Evolutionary conservation across 2,888 invertebrate species (phyloP), one percentile per base, ranked within the genome.

Genomic region (Beris chalybata): DNA sequence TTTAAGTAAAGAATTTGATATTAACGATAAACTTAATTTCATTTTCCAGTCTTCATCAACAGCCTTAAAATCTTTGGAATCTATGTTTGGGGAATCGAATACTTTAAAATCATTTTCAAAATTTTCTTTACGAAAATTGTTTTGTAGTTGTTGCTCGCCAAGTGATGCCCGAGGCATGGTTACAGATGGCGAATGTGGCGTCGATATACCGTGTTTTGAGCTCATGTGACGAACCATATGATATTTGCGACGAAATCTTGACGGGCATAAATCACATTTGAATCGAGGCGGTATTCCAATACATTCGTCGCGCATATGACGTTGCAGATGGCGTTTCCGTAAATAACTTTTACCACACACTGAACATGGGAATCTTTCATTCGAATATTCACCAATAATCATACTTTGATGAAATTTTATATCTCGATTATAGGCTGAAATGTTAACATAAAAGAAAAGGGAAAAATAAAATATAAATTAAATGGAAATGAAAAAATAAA

Each of bases 271-370:
- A 47, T 79, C 77, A 72, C 85, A 85, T 69, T 81, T 80, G 74
- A 83, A 85, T 31, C 82, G 79, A 43, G 85, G 85, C 70, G 80
- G 79, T 68, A 82, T 82, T 67, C 81, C 82, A 65, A 83, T 79
- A 71, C 84, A 84, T 73, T 84, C 84, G 71, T 82, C 83, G 54
- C 82, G 82, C 72, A 83, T 79, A 71, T 86, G 86, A 7, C 86
- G 81, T 71, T 85, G 84, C 67, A 87, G 75, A 68, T 86, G 86
- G 52, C 86, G 84, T 74, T 86, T 86, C 53, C 86, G 82, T 73
- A 83, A 81, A 76, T 87, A 87, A 68, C 82, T 84, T 76, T 85
- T 84, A 71, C 82, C 82, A 72, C 87, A 87, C 54, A 82, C 82
- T 63, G 77, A 76, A 74, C 87, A 87, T 22, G 79, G 78, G 73